Conservation (phyloP, 2,797 vertebrate species). For the Gobio occitaniae region DNA sequence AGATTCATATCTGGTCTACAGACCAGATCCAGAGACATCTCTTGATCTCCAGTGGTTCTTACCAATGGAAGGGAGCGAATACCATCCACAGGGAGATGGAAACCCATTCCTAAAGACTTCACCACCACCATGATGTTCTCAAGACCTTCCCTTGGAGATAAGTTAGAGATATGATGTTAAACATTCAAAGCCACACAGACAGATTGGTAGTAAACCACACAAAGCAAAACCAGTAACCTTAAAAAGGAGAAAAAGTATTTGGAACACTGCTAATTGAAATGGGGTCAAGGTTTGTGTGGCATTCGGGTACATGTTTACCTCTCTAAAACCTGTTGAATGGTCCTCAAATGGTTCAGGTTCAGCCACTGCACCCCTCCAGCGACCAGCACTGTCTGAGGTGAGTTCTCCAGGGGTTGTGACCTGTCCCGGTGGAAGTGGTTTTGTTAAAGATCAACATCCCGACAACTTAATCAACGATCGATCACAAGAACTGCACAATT, state of each 20-base stretch:
- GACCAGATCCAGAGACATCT: not conserved
- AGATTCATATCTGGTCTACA: not conserved
- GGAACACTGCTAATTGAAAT: not conserved
- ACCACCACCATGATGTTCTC: constrained; percentile 88
- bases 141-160: constrained; percentile 83
- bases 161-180: constrained; percentile 2
- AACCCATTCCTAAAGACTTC: constrained; percentile 95
- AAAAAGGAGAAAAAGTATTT: not conserved
- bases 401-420: constrained; percentile 89
- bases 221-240: not conserved
- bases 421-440: constrained; percentile 70
- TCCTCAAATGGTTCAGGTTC: constrained; percentile 87
- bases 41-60: constrained; percentile 52
- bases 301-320: constrained; percentile 75
- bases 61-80: constrained; percentile 88
- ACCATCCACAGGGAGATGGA: constrained; percentile 93
- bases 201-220: not conserved
- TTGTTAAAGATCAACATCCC: constrained; percentile 34
- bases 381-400: constrained; percentile 86
- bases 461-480: not conserved
- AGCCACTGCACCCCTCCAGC: constrained; percentile 98
- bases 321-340: constrained; percentile 85
- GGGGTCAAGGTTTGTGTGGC: constrained; percentile 6
- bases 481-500: not conserved
- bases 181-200: not conserved